phyloP scores from a whole-genome alignment of 37 sponge, comb jelly and placozoan species.

The Theonella swinhoei region DNA sequence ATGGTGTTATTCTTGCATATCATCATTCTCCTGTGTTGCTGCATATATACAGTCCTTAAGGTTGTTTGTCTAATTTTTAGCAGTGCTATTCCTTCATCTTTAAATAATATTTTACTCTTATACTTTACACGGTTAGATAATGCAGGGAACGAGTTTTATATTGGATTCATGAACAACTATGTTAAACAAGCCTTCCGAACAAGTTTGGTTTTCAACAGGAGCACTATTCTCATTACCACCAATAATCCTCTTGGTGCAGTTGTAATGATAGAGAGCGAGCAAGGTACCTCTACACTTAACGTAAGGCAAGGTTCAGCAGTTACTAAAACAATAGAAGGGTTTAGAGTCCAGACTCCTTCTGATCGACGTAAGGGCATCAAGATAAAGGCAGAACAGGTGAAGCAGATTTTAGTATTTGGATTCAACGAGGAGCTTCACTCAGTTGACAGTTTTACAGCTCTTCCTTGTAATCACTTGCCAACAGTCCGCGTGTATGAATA shows the following conservation, averaged over 20 bases:
- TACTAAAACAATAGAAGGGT: not conserved
- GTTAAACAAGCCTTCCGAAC: not conserved
- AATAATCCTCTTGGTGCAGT: not conserved
- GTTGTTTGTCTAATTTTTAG: too few relatives aligned
- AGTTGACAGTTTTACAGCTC: conserved; percentile 28
- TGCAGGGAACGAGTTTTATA: not conserved
- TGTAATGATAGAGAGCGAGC: not conserved
- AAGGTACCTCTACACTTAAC: not conserved
- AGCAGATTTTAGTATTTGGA: not conserved
- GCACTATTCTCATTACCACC: not conserved
- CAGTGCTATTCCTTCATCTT: too few relatives aligned
- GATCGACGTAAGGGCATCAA: conserved; percentile 4
- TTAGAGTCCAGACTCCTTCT: not conserved
- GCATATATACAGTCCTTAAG: not conserved
- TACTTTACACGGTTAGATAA: too few relatives aligned
- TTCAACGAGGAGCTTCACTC: conserved; percentile 26
- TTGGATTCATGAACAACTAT: conserved; percentile 39
- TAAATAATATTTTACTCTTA: too few relatives aligned
- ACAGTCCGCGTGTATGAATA: conserved; percentile 25
- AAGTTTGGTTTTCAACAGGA: not conserved
- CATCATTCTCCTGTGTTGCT: too few relatives aligned
- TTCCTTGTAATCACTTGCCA: conserved; percentile 12
- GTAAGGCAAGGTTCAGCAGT: not conserved
- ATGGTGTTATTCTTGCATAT: too few relatives aligned
- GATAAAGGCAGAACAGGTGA: not conserved